Conservation (phyloP, 2,113 vertebrate genomes). For the Euleptes europaea region DNA sequence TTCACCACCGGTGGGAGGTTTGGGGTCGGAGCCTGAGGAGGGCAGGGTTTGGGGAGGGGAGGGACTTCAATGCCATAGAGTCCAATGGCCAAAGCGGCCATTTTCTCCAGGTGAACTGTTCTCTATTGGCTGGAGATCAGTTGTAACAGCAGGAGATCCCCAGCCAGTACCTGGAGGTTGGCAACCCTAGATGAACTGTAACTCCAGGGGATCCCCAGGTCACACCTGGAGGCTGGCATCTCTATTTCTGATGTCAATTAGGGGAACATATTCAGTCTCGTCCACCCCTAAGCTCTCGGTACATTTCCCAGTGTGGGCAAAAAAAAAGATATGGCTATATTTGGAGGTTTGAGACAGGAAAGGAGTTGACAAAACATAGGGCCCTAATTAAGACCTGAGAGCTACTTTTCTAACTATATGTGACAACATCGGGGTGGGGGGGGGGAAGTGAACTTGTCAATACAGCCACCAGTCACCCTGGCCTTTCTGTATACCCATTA, state of each 20-base stretch:
- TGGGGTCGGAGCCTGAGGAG: too few species aligned
- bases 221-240: too few species aligned
- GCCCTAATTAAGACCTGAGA: conserved; percentile 38
- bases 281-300: neutral
- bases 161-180: too few species aligned
- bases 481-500: neutral
- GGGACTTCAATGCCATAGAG: too few species aligned
- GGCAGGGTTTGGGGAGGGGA: too few species aligned
- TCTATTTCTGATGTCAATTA: conserved; percentile 32
- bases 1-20: too few species aligned
- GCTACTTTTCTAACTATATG: conserved; percentile 2
- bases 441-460: conserved; percentile 27
- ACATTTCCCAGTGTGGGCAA: neutral
- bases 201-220: too few species aligned
- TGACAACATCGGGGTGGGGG: conserved; percentile 31
- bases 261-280: conserved; percentile 40
- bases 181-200: too few species aligned
- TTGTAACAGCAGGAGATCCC: too few species aligned
- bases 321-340: fast-evolving
- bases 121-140: too few species aligned
- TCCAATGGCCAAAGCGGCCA: too few species aligned
- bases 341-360: neutral
- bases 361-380: neutral
- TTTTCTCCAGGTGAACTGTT: too few species aligned
- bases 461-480: conserved; percentile 7